Base-by-base conservation (phyloP, 64 coral and sea anemone species). In the Pocillopora verrucosa region DNA sequence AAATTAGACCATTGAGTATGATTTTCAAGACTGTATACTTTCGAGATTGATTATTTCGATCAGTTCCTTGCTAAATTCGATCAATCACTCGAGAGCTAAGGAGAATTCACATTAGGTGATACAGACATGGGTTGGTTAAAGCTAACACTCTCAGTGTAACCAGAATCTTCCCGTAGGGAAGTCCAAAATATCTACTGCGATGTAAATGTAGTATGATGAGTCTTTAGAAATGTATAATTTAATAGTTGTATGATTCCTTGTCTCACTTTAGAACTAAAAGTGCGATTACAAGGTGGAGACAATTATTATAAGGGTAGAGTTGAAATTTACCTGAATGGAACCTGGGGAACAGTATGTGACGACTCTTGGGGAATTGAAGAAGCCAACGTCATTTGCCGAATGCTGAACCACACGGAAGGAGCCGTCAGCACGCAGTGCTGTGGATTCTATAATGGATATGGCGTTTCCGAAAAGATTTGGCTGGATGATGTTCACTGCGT, bases 401-500 rank as follows among this genome's bases (percentile, higher is more conserved):
- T 81, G 79, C 26, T 81, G 59, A 81, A 81, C 24, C 61, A 62
- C 59, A 81, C 59, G 2, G 79, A 81, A 25, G 79, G 79, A 62
- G 79, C 79, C 24, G 9, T 81, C 1, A 81, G 79, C 15, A 62
- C 79, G 12, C 79, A 81, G 17, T 81, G 79, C 26, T 81, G 79
- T 19, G 79, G 79, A 30, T 81, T 81, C 17, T 81, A 81, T 36
- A 81, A 81, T 17, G 14, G 14, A 22, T 81, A 81, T 59, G 79
- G 79, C 3, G 57, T 81, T 63, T 58, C 79, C 7, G 30, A 36
- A 45, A 45, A 36, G 26, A 92, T 92, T 68, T 92, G 90, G 90
- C 10, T 92, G 45, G 90, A 92, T 25, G 22, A 92, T 80, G 63
- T 92, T 16, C 75, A 87, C 10, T 92, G 90, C 17, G 37, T 17